These are phyloP conservation scores for Tipula unca DNA, from an alignment of 2,888 invertebrate genomes.

Conservation along the genomic window DNA sequence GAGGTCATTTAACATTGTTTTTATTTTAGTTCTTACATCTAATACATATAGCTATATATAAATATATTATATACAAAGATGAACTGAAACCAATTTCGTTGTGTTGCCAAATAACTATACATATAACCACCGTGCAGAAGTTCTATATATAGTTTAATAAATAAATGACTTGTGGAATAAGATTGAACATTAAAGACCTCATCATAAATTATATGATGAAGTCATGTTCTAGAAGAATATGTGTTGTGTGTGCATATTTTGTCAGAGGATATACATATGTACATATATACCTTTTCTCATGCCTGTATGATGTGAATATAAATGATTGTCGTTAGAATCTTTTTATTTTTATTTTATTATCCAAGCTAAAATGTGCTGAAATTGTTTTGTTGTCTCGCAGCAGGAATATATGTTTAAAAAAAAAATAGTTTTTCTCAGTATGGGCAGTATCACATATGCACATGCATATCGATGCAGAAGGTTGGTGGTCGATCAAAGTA, in stretches of 20 bases:
- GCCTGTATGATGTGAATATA: neutral
- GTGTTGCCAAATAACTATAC: neutral
- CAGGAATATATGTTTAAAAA: neutral
- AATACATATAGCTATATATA: neutral
- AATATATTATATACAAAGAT: neutral
- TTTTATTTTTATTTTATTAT: neutral
- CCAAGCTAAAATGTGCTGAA: neutral
- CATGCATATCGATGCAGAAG: neutral
- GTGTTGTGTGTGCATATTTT: neutral
- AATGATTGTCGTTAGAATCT: neutral
- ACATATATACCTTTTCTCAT: neutral
- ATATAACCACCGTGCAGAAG: neutral
- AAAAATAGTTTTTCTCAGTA: neutral
- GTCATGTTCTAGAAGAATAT: neutral
- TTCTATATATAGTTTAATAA: neutral
- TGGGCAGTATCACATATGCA: neutral
- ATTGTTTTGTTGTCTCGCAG: neutral
- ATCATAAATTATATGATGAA: neutral
- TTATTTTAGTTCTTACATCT: neutral
- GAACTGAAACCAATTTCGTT: neutral
- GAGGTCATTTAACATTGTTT: conserved; percentile 15
- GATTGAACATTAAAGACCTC: neutral
- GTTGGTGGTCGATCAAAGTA: neutral
- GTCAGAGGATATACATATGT: neutral
- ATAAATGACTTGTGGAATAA: neutral